Base-by-base conservation (phyloP, 2,888 invertebrate genomes). In the Gonocerus acuteangulatus region DNA sequence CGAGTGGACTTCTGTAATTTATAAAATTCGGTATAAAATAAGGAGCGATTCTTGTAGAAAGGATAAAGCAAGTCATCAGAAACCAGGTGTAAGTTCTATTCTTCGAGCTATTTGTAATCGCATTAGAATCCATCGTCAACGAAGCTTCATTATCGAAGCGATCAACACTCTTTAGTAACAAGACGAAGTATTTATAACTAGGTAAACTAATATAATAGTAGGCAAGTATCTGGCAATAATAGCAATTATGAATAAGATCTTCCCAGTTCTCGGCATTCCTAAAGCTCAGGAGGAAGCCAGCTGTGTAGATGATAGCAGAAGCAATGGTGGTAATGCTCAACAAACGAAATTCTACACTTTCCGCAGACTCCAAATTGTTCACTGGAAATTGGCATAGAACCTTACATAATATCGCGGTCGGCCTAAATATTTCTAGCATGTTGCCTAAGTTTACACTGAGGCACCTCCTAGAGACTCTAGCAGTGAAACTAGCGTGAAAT, bases 361-460 rank as follows among this genome's bases (percentile, higher is more conserved):
- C 19, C 13, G 21, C 11, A 6, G 52, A 52, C 1, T 36, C 13
- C n/a, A 52, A 32, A 7, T 52, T 36, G 13, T 34, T 11, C 19
- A 52, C 52, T 15, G 52, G 52, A 52, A 39, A 52, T 52, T 52
- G 52, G 18, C 32, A 32, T 19, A 52, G 36, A 34, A 52, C 11
- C 3, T 15, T 52, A 15, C 52, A 52, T 4, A 52, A 34, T 2
- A 9, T 4, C 18, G 52, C 52, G 11, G 16, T 36, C 4, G 36
- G 39, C 39, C 15, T 39, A 39, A 52, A 52, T 9, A 32, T 52
- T n/a, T 13, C 11, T 21, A 32, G 32, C 1, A 34, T 39, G 32
- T 52, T n/a, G n/a, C n/a, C n/a, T n/a, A n/a, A n/a, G n/a, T n/a
- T n/a, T n/a, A n/a, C n/a, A n/a, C n/a, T n/a, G n/a, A n/a, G n/a